Evolutionary conservation across 2,888 invertebrate genomes (phyloP).

Genomic region (Lasioglossum morio): DNA sequence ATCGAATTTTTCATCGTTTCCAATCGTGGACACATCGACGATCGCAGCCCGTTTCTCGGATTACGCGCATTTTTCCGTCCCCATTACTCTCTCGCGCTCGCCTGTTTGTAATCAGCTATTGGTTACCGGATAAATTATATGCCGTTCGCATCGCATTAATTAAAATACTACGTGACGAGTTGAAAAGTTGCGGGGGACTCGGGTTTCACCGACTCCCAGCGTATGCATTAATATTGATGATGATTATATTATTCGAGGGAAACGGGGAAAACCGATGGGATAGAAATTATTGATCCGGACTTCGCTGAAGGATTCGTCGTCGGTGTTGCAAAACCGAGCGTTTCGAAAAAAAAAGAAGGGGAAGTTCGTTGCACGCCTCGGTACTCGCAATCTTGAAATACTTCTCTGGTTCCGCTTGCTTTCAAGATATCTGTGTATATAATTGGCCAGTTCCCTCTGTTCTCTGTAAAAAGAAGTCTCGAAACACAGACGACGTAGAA

Average conservation of each 20-base stretch:
- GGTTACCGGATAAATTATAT: conserved; percentile 1
- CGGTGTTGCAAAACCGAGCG: neutral
- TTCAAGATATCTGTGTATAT: too few relatives aligned
- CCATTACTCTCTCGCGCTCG: neutral
- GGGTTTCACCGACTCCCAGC: neutral
- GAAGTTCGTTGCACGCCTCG: too few relatives aligned
- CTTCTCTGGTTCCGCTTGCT: too few relatives aligned
- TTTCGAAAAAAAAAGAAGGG: neutral
- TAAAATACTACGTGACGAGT: neutral
- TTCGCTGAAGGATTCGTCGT: neutral
- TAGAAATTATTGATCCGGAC: neutral
- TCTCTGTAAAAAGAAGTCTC: too few relatives aligned
- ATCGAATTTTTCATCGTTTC: conserved; percentile 69
- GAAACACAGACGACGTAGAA: too few relatives aligned
- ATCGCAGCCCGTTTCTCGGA: neutral
- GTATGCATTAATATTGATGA: neutral
- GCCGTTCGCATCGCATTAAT: conserved; percentile 2
- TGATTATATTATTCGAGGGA: neutral
- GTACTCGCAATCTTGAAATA: too few relatives aligned
- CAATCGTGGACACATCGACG: conserved; percentile 19
- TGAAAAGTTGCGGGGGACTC: neutral
- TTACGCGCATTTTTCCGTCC: neutral
- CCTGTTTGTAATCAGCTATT: conserved; percentile 5
- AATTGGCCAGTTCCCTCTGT: too few relatives aligned
- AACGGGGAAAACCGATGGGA: neutral